Conservation (phyloP, 2,113 vertebrate species). For the Callopanchax toddi region DNA sequence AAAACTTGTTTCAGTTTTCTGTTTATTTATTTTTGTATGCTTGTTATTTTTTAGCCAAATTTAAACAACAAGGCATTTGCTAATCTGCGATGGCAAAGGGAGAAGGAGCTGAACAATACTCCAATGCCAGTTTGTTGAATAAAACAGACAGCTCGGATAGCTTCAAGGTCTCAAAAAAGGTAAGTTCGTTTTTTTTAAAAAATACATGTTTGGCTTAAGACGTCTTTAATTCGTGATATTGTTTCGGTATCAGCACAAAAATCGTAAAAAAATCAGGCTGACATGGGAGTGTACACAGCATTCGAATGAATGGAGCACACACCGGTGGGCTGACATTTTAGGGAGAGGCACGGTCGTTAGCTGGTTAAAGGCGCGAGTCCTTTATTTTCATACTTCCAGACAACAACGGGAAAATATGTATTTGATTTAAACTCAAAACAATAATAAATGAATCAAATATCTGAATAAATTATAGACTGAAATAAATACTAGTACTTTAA, state of each 20-base stretch:
- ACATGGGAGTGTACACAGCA: rapidly evolving
- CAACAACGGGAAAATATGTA: no score
- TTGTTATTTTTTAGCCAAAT: background rate
- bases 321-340: conserved; percentile 6
- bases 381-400: background rate
- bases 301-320: conserved; percentile 33
- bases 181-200: conserved; percentile 46
- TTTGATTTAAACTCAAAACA: background rate
- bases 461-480: no score
- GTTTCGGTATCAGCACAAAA: rapidly evolving
- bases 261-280: no score
- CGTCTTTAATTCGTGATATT: background rate
- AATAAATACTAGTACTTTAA: rapidly evolving
- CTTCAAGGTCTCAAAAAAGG: conserved; percentile 57
- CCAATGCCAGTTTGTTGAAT: conserved; percentile 74
- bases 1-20: background rate
- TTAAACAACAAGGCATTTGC: background rate
- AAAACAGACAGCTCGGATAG: conserved; percentile 56
- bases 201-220: background rate
- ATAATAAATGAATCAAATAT: background rate
- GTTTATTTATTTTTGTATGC: background rate
- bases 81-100: conserved; percentile 75
- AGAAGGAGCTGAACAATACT: conserved; percentile 78
- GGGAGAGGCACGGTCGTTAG: background rate
- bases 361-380: background rate